These are phyloP conservation scores for Prolemur simus DNA, from an alignment of 2,113 vertebrate species.

Conservation along the genomic window DNA sequence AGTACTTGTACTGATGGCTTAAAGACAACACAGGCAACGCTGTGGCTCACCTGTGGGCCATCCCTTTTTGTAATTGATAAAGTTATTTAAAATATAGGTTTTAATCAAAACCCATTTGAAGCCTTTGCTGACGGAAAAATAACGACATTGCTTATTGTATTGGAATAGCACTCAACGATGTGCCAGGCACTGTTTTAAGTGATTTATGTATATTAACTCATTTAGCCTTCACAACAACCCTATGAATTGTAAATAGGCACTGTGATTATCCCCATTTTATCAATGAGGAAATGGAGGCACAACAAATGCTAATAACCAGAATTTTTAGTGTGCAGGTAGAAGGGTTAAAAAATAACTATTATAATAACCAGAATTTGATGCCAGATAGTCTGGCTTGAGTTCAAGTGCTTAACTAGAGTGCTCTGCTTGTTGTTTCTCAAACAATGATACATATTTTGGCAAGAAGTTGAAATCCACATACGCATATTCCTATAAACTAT, in stretches of 20 bases:
- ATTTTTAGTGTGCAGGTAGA: too few species aligned
- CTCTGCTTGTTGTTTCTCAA: background rate
- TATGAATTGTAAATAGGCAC: background rate
- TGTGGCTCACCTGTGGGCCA: background rate
- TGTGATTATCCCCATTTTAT: background rate
- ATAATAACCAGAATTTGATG: background rate
- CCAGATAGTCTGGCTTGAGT: background rate
- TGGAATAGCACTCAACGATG: background rate
- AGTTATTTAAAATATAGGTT: background rate
- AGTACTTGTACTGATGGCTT: background rate
- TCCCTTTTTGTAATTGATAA: background rate
- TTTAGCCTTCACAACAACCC: background rate
- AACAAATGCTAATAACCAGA: background rate
- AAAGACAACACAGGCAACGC: background rate
- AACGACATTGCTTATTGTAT: background rate
- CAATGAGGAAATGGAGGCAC: background rate
- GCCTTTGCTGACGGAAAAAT: background rate
- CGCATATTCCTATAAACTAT: background rate
- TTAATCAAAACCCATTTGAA: background rate
- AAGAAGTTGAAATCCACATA: background rate
- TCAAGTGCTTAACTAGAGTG: background rate
- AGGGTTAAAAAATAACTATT: too few species aligned
- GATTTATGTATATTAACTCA: background rate
- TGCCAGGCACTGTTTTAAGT: background rate
- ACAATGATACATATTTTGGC: background rate